Evolutionary conservation across 2,888 invertebrate species (phyloP), one percentile per base, ranked within the genome.

Genomic region (Allolobophora icterica): DNA sequence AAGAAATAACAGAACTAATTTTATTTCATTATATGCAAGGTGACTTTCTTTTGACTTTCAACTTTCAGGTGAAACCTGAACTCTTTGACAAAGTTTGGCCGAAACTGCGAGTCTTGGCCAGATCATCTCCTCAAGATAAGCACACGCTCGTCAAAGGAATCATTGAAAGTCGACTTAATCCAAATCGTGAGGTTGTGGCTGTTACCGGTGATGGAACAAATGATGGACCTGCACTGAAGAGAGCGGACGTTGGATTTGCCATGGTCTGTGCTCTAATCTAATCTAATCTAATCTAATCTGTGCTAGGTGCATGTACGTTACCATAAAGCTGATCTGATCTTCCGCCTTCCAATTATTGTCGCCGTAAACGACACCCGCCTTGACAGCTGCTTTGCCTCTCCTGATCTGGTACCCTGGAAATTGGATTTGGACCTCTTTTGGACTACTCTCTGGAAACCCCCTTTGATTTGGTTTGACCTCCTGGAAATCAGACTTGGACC

Each of bases 201-300:
- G 99, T 99, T 35, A 99, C 99, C 0, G 99, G 99, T 4, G 99
- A 99, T 96, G 99, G 99, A 83, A 99, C 99, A 92, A 99, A 99
- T 95, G 99, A 99, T 95, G 99, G 99, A 2, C 99, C 99, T 30
- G 99, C 93, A 13, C 96, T 99, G 93, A 99, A 99, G 96, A 99
- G 99, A 96, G 99, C 99, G 91, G 99, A 99, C 95, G 99, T 99
- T 94, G 99, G 99, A 90, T 99, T 99, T 96, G 99, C 99, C 93
- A 99, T 99, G 99, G 98, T 97, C 21, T 35, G 87, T 71, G 30
- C 19, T 45, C 52, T 17, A 21, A 52, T 52, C 15, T 42, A 42
- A 24, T 52, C 30, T 71, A n/a, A n/a, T n/a, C 30, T 71, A 71
- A 71, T 71, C 71, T 0, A 30, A 58, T 58, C 30, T 58, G 58